Evolutionary conservation across 2,797 vertebrate species (phyloP).

Genomic region (Urosaurus nigricauda): DNA sequence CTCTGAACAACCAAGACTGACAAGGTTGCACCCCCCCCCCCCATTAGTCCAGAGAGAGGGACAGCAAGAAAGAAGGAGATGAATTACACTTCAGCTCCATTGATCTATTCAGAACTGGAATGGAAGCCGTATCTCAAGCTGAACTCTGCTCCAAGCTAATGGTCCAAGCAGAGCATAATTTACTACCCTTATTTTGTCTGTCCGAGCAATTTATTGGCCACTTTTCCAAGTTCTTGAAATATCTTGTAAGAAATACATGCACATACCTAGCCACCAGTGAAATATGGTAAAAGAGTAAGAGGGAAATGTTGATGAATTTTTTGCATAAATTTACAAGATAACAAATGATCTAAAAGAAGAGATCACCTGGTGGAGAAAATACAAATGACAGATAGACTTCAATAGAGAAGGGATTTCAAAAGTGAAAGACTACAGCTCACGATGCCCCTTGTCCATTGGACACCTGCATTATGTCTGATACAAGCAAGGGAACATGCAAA

Average conservation of each 20-base stretch:
- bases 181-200: background rate
- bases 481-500: background rate
- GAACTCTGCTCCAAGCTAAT: fast-evolving
- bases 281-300: background rate
- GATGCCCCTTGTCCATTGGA: background rate
- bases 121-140: background rate
- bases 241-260: background rate
- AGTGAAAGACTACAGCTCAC: background rate
- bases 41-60: background rate
- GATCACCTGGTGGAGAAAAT: background rate
- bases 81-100: fast-evolving
- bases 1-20: background rate
- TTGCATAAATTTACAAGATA: background rate
- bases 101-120: background rate
- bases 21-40: no score
- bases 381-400: background rate
- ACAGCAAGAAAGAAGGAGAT: background rate
- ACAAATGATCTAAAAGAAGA: background rate
- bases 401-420: background rate
- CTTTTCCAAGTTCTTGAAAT: background rate
- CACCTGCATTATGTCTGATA: background rate
- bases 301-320: background rate
- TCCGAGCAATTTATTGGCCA: background rate
- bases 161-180: background rate
- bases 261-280: background rate